Conservation (phyloP, 2,113 vertebrate genomes). For the Gymnarchus niloticus region DNA sequence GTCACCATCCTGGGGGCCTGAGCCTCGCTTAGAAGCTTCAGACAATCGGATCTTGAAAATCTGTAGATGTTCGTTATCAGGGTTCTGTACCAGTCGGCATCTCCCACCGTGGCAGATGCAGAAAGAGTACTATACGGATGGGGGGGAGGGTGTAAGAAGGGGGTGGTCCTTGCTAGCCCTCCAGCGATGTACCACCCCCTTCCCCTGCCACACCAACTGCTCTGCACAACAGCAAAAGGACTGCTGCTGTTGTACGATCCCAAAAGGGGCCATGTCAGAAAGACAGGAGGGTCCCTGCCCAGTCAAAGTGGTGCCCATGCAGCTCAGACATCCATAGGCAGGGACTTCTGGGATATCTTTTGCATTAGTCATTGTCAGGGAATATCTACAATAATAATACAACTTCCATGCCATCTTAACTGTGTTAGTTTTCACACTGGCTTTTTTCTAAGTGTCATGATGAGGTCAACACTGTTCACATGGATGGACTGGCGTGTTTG, state of each 20-base stretch:
- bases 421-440: neutral
- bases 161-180: neutral
- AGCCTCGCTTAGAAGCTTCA: too few relatives aligned
- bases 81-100: neutral
- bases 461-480: neutral
- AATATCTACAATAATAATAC: neutral
- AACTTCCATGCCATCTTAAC: neutral
- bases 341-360: neutral
- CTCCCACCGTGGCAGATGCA: neutral
- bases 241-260: neutral
- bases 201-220: too few relatives aligned
- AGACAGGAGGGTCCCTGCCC: neutral
- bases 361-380: neutral
- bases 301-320: neutral
- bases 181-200: neutral
- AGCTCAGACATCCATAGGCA: neutral
- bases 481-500: slow-evolving; percentile 2
- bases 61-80: neutral
- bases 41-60: neutral
- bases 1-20: too few relatives aligned
- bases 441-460: neutral
- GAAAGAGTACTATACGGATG: neutral
- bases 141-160: neutral
- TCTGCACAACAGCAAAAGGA: neutral
- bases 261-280: neutral